Conservation (phyloP, 2,113 vertebrate species). For the Python bivittatus region DNA sequence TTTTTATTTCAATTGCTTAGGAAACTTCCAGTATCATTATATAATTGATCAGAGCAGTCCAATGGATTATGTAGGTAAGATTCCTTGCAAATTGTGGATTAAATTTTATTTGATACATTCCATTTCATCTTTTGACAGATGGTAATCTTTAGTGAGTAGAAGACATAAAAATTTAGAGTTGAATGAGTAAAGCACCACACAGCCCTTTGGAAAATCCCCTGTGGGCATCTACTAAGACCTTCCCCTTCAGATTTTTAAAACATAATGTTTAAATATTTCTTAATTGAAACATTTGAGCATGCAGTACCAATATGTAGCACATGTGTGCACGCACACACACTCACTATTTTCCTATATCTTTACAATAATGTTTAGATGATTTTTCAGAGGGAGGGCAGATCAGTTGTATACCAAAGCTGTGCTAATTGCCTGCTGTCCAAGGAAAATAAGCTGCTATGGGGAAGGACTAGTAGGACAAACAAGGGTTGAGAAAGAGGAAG, state of each 20-base stretch:
- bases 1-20: neutral
- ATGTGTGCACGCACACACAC: accelerated
- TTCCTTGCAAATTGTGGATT: neutral
- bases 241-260: neutral
- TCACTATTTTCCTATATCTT: neutral
- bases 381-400: neutral
- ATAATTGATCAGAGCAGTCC: neutral
- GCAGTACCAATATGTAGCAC: neutral
- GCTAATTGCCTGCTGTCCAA: neutral
- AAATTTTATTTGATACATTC: neutral
- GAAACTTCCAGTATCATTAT: neutral
- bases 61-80: neutral
- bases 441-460: neutral
- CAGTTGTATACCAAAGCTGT: neutral
- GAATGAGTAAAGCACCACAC: neutral
- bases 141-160: neutral
- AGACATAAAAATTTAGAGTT: neutral
- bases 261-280: neutral
- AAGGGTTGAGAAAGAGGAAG: neutral
- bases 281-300: neutral
- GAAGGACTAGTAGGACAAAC: neutral
- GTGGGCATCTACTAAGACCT: neutral
- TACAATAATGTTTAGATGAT: neutral
- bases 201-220: neutral
- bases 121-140: neutral